phyloP scores from a whole-genome alignment of 1,140 invertebrate genomes.

The Matsumurasca onukii region DNA sequence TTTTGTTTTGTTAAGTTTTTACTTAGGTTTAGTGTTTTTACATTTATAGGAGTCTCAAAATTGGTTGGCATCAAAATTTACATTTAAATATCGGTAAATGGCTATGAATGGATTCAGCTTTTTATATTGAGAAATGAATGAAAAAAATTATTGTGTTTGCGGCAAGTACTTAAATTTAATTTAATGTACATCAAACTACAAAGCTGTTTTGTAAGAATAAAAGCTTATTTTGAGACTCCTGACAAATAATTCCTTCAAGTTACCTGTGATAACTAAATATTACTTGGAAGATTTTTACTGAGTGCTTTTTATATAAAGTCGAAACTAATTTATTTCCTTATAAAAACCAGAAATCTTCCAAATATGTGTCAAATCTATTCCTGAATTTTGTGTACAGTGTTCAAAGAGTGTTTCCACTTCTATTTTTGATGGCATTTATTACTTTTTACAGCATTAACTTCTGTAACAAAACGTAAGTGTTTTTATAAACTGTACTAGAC shows the following conservation, averaged over 20 bases:
- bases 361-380: slow-evolving; percentile 16
- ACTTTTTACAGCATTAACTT: slow-evolving; percentile 16
- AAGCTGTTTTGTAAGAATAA: no score
- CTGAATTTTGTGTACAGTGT: slow-evolving; percentile 10
- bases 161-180: no score
- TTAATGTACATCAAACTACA: no score
- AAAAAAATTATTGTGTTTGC: no score
- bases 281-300: not conserved
- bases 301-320: not conserved
- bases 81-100: no score
- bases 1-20: not conserved
- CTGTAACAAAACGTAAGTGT: not conserved
- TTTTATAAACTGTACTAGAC: not conserved
- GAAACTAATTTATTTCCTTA: not conserved
- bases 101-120: no score
- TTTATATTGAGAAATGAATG: no score
- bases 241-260: slow-evolving; percentile 16
- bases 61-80: no score
- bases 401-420: slow-evolving; percentile 11
- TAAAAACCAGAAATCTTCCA: slow-evolving; percentile 1
- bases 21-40: not conserved
- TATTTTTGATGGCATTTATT: slow-evolving; percentile 12
- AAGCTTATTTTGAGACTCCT: no score
- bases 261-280: slow-evolving; percentile 14
- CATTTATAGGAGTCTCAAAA: no score